Percentiles rank a stretch among this genome's conserved stretches.
phyloP scores from a whole-genome alignment of 2,888 invertebrate genomes.

The Atethmia centrago region DNA sequence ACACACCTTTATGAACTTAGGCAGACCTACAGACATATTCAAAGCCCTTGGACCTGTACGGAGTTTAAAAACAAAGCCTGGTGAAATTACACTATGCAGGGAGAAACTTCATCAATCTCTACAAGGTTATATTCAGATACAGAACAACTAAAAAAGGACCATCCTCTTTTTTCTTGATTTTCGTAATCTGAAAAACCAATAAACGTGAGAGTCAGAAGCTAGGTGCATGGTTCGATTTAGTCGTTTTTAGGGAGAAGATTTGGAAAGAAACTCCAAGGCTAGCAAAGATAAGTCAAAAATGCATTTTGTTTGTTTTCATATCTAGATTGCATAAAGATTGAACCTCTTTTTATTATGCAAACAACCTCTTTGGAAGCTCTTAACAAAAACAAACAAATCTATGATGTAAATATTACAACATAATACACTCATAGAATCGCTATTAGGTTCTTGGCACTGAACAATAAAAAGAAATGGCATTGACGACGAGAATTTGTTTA shows the following conservation, averaged over 20 bases:
- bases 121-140: background rate
- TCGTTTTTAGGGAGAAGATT: background rate
- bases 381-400: constrained; percentile 51
- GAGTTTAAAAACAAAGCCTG: constrained; percentile 21
- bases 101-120: background rate
- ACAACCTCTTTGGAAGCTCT: constrained; percentile 20
- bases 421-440: constrained; percentile 12
- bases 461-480: constrained; percentile 44
- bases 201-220: too few species aligned
- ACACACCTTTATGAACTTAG: background rate
- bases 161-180: background rate
- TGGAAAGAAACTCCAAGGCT: background rate
- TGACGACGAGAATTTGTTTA: constrained; percentile 17
- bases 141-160: background rate
- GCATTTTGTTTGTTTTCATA: constrained; percentile 22
- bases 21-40: constrained; percentile 16
- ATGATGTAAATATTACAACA: constrained; percentile 52
- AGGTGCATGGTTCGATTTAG: background rate
- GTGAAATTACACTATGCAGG: constrained; percentile 9
- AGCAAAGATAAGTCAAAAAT: background rate
- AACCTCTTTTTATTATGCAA: constrained; percentile 16
- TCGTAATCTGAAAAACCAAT: background rate
- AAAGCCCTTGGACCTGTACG: constrained; percentile 33
- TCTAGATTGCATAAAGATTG: constrained; percentile 13
- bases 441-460: constrained; percentile 20